A percentile compares a stretch with the other conserved stretches of the same genome.
phyloP scores from a whole-genome alignment of 2,797 vertebrate genomes.

The Manis pentadactyla region DNA sequence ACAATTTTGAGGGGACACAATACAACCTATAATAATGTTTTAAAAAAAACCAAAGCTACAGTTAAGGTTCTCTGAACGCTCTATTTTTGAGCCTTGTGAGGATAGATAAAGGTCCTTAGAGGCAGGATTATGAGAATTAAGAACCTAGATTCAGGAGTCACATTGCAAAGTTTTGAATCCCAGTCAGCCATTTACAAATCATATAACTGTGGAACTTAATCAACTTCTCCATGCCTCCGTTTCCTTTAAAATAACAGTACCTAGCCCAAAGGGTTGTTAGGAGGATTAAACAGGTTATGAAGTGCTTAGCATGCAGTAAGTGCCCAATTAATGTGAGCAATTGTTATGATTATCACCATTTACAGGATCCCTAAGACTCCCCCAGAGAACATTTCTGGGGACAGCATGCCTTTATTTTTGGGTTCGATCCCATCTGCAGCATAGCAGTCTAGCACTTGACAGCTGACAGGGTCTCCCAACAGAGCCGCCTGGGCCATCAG shows the following conservation, averaged over 20 bases:
- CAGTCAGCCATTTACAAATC: slow-evolving; percentile 2
- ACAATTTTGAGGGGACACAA: neutral
- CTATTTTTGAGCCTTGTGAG: neutral
- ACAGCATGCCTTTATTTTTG: neutral
- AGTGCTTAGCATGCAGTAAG: neutral
- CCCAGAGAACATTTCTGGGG: neutral
- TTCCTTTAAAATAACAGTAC: neutral
- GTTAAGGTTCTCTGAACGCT: neutral
- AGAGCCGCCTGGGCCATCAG: neutral
- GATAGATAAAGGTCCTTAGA: neutral
- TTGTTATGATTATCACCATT: no score
- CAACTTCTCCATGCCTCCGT: slow-evolving; percentile 12
- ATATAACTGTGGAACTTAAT: neutral
- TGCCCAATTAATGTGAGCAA: neutral
- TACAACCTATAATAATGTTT: neutral
- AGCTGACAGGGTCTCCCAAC: neutral
- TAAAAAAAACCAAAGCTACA: neutral
- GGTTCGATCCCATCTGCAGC: neutral
- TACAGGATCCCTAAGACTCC: neutral
- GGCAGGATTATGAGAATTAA: neutral
- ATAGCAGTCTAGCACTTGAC: neutral
- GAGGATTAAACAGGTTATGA: neutral
- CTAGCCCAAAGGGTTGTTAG: neutral
- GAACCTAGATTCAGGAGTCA: neutral
- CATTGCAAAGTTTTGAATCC: neutral